Percentiles rank a stretch among this genome's conserved stretches.
These are phyloP conservation scores for Leptinotarsa rubiginosa DNA, from an alignment of 2,888 invertebrate genomes.

Conservation along the genomic window DNA sequence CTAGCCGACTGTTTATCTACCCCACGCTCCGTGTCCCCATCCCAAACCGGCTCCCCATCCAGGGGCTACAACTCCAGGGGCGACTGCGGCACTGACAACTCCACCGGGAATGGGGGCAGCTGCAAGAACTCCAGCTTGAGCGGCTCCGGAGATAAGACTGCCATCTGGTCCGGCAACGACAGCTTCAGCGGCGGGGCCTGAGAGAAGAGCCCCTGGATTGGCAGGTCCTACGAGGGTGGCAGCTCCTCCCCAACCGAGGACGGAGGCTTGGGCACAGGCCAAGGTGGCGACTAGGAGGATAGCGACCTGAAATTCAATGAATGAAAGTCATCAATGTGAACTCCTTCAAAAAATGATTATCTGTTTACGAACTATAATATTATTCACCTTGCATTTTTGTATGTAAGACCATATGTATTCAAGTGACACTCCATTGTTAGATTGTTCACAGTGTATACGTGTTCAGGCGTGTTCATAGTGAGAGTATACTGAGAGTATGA, in stretches of 20 bases:
- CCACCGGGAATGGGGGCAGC: constrained; percentile 61
- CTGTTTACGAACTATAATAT: too few relatives aligned
- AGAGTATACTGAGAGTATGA: too few relatives aligned
- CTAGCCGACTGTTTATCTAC: constrained; percentile 27
- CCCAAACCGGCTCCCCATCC: constrained; percentile 32
- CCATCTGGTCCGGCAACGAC: constrained; percentile 62
- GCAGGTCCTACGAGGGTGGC: constrained; percentile 58
- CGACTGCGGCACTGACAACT: constrained; percentile 57
- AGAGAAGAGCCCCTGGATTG: constrained; percentile 57
- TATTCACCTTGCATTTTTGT: too few relatives aligned
- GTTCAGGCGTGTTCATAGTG: too few relatives aligned
- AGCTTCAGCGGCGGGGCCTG: constrained; percentile 57
- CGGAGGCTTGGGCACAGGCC: constrained; percentile 56
- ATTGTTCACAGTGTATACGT: too few relatives aligned
- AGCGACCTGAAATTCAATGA: constrained; percentile 39
- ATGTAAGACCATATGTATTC: too few relatives aligned
- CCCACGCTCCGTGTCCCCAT: constrained; percentile 45
- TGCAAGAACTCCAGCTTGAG: constrained; percentile 64
- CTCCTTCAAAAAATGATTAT: too few relatives aligned
- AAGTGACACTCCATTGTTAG: too few relatives aligned
- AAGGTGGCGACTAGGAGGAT: constrained; percentile 52
- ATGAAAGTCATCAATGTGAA: too few relatives aligned
- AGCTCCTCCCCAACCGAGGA: constrained; percentile 51
- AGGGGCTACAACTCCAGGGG: constrained; percentile 55
- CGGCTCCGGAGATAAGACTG: constrained; percentile 65